Conservation (phyloP, 2,888 invertebrate species). For the Germaria angustata region DNA sequence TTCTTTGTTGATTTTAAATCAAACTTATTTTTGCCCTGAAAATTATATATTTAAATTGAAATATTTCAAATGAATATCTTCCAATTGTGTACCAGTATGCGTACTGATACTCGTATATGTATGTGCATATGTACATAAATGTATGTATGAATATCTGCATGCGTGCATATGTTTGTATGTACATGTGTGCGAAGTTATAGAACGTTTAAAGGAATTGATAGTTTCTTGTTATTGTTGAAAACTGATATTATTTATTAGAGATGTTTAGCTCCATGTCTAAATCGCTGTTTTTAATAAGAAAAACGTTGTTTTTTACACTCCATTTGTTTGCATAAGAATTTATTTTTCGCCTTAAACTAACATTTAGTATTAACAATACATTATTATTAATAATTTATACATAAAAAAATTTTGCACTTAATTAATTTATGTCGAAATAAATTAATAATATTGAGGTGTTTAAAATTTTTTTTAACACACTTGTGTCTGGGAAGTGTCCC, state of each 20-base stretch:
- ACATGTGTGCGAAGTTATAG: not conserved
- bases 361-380: not conserved
- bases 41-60: slow-evolving; percentile 50
- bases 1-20: slow-evolving; percentile 1
- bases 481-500: too few species aligned
- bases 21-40: slow-evolving; percentile 4
- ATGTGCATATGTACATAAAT: not conserved
- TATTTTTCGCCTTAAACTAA: not conserved
- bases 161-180: not conserved
- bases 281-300: slow-evolving; percentile 50
- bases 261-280: not conserved
- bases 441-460: not conserved
- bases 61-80: slow-evolving; percentile 31
- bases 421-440: not conserved
- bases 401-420: not conserved
- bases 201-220: slow-evolving; percentile 49
- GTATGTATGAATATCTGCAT: not conserved
- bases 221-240: slow-evolving; percentile 57
- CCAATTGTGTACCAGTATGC: not conserved
- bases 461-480: not conserved
- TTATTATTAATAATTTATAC: not conserved
- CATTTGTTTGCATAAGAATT: slow-evolving; percentile 40
- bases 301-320: slow-evolving; percentile 40
- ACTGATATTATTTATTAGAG: slow-evolving; percentile 57
- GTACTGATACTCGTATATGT: not conserved